phyloP scores from a whole-genome alignment of 1,140 invertebrate species.

The Drosophila tristis region DNA sequence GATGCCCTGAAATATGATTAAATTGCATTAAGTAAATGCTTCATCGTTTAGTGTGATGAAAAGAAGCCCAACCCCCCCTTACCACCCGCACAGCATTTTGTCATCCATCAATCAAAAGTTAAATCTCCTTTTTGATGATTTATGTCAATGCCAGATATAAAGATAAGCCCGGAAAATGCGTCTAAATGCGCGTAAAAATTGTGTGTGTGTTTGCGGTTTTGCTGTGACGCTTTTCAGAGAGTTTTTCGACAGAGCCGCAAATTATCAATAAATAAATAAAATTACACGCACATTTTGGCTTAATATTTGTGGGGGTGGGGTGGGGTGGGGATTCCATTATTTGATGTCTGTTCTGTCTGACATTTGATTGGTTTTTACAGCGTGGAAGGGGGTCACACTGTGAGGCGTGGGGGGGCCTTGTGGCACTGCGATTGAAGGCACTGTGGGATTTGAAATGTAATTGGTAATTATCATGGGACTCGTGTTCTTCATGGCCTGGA shows the following conservation, averaged over 20 bases:
- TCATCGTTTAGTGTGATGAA: constrained; percentile 41
- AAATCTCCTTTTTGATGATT: constrained; percentile 50
- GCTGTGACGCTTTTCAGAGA: constrained; percentile 11
- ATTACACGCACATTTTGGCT: constrained; percentile 73
- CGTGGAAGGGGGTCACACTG: not conserved
- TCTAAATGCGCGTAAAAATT: constrained; percentile 77
- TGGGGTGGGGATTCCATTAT: not conserved
- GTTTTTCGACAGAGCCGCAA: constrained; percentile 66
- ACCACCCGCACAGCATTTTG: constrained; percentile 37
- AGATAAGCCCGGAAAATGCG: constrained; percentile 58
- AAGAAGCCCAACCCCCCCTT: too few species aligned
- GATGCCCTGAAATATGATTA: constrained; percentile 17
- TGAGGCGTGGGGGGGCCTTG: not conserved
- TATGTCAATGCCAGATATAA: constrained; percentile 53
- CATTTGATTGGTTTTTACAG: constrained; percentile 69
- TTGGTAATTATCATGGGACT: constrained; percentile 35
- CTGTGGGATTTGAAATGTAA: constrained; percentile 45
- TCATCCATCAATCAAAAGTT: constrained; percentile 59
- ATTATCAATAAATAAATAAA: constrained; percentile 82
- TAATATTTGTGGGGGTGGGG: constrained; percentile 67
- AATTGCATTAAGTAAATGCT: constrained; percentile 60
- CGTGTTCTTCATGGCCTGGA: not conserved
- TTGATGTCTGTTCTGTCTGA: constrained; percentile 46
- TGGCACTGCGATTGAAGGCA: not conserved
- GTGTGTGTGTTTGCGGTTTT: constrained; percentile 41